Base-by-base conservation (phyloP, 2,888 invertebrate genomes). In the Machimus atricapillus region DNA sequence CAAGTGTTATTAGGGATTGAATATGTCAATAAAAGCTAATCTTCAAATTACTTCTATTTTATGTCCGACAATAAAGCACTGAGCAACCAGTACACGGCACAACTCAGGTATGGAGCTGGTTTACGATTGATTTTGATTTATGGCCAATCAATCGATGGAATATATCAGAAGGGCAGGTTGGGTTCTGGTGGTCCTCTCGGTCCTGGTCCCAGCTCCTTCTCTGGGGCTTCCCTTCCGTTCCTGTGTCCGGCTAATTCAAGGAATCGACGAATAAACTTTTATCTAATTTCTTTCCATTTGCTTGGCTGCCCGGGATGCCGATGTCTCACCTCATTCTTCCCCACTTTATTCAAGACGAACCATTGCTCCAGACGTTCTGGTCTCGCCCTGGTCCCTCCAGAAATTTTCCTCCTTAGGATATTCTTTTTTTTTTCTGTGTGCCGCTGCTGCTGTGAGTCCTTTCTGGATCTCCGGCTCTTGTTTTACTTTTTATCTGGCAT, bases 11-110 rank as follows among this genome's bases (percentile, higher is more conserved):
- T 88, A 87, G 87, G 88, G 88, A 88, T 88, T 88, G 88, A 88
- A 88, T 88, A 88, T 88, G 88, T 88, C 88, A 88, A 88, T 88
- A 88, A 88, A 88, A 88, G 87, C 87, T 88, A 88, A 88, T 88
- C 88, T 88, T 81, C 87, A 88, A 88, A 88, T 88, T 88, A 87
- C 88, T 88, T 73, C 87, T 78, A 88, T 88, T 88, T 88, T 87
- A 88, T 87, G 83, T 87, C 66, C 74, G 37, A 87, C 87, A 88
- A 88, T 87, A 86, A 86, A 86, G 85, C 85, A 85, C 74, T 85
- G 85, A 85, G 85, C 85, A 85, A 74, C 73, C 85, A 74, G 74
- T 46, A 43, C 85, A 34, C 37, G 37, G 46, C 85, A 73, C 74
- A 74, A 27, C 43, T 74, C 73, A 86, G 79, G 87, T n/a, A n/a